Base-by-base conservation (phyloP, 2,888 invertebrate genomes). In the Strigamia transsilvanica region DNA sequence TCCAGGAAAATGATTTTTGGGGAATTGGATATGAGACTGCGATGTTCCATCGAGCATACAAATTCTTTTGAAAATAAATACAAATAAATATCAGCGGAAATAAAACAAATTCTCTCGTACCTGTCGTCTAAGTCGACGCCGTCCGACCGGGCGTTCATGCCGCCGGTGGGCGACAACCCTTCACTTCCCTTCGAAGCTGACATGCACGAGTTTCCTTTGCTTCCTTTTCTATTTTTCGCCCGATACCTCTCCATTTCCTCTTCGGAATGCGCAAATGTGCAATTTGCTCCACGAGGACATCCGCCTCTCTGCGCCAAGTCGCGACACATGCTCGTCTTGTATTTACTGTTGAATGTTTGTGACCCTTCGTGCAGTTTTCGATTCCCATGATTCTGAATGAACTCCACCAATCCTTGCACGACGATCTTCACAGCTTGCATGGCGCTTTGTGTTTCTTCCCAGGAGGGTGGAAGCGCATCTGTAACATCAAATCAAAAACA, bases 181-280 rank as follows among this genome's bases (percentile, higher is more conserved):
- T 80, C 46, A 46, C n/a, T 80, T 80, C 80, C 80, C 15, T 46
- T 42, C 15, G 42, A 42, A 7, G 46, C 81, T 23, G 27, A 9
- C 23, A 51, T 23, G 18, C 41, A 27, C 42, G 80, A 80, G 38
- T 21, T 34, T n/a, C 34, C 41, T 51, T 82, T 83, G 12, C 34
- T 41, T 13, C 80, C 56, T 78, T 83, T 83, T 78, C 83, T 80
- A 41, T 83, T 83, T 78, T 82, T 83, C 38, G 83, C 82, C 32
- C 83, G 82, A 80, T 82, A 83, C 92, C 94, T 93, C 86, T 97
- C 96, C 56, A 97, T 89, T 88, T 98, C 98, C 84, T 96, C 94
- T 84, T 94, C 94, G 0, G 94, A 94, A 88, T 98, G 97, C 7
- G 97, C 96, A 89, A 96, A 98, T 0, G 95, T 96, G 88, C 98